These are phyloP conservation scores for Sebastes oblongus DNA, from an alignment of 2,797 vertebrate species.

Conservation along the genomic window DNA sequence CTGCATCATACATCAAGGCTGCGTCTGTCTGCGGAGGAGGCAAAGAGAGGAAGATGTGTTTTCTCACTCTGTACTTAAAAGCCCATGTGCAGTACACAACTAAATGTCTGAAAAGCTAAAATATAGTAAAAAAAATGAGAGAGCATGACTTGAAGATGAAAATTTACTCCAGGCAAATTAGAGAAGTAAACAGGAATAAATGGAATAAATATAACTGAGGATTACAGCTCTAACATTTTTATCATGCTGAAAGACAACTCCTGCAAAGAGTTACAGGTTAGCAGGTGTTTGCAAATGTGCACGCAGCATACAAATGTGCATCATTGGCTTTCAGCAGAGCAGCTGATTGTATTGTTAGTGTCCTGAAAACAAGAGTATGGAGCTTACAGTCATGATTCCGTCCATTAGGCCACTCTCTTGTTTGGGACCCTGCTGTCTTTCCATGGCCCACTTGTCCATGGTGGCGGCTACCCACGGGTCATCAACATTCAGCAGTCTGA, in stretches of 20 bases:
- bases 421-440: conserved; percentile 88
- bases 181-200: conserved; percentile 1
- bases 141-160: background rate
- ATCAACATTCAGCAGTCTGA: conserved; percentile 90
- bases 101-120: background rate
- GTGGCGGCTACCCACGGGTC: conserved; percentile 86
- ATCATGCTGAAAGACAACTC: conserved; percentile 4
- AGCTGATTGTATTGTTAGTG: background rate
- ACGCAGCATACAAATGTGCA: conserved; percentile 24
- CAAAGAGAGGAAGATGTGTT: background rate
- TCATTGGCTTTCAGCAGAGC: conserved; percentile 1
- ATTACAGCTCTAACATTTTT: background rate
- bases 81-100: background rate
- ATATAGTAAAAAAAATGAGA: background rate
- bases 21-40: conserved; percentile 88
- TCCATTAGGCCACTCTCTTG: conserved; percentile 90
- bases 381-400: conserved; percentile 93
- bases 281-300: conserved; percentile 8
- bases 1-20: conserved; percentile 96
- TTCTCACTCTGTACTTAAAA: background rate
- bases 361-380: background rate
- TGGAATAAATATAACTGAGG: background rate
- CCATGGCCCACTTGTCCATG: conserved; percentile 93
- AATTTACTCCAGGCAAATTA: background rate
- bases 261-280: conserved; percentile 13